A percentile compares a stretch with the other conserved stretches of the same genome.
phyloP scores from a whole-genome alignment of 2,797 vertebrate genomes.

The Oreonectes daqikongensis region DNA sequence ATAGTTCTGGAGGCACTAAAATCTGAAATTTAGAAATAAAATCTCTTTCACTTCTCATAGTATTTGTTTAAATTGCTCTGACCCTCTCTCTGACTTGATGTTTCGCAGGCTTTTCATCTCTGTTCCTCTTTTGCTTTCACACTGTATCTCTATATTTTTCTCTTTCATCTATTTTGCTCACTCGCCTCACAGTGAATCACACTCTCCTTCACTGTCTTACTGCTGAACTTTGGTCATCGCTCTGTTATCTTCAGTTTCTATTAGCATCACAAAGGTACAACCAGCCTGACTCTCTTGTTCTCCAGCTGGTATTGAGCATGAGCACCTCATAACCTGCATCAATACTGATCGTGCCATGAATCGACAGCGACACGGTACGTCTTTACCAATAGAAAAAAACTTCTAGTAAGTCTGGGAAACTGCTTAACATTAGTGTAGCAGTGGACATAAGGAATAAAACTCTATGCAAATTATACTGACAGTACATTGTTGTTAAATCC shows the following conservation, averaged over 20 bases:
- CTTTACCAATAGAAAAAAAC: constrained; percentile 1
- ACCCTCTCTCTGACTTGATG: constrained; percentile 27
- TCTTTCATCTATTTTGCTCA: constrained; percentile 3
- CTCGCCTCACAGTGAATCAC: constrained; percentile 12
- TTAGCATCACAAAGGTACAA: constrained; percentile 41
- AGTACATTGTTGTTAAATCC: constrained; percentile 33
- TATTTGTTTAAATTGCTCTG: constrained; percentile 12
- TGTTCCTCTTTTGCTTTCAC: not conserved
- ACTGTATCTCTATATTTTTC: not conserved
- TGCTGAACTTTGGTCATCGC: constrained; percentile 29
- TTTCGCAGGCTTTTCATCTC: not conserved
- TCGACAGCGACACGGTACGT: not conserved
- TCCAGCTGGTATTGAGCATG: constrained; percentile 23
- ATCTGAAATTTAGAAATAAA: constrained; percentile 25
- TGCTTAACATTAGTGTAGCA: constrained; percentile 17
- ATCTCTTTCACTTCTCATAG: not conserved
- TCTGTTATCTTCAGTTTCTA: constrained; percentile 39
- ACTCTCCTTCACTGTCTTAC: constrained; percentile 15
- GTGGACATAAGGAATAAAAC: constrained; percentile 10
- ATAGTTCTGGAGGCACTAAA: constrained; percentile 3
- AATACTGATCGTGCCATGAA: constrained; percentile 34
- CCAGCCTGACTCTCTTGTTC: not conserved
- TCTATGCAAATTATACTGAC: constrained; percentile 47
- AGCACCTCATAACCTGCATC: constrained; percentile 36
- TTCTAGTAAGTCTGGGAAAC: constrained; percentile 13